These are phyloP conservation scores for Silurus meridionalis DNA, from an alignment of 2,113 vertebrate species.

Conservation along the genomic window DNA sequence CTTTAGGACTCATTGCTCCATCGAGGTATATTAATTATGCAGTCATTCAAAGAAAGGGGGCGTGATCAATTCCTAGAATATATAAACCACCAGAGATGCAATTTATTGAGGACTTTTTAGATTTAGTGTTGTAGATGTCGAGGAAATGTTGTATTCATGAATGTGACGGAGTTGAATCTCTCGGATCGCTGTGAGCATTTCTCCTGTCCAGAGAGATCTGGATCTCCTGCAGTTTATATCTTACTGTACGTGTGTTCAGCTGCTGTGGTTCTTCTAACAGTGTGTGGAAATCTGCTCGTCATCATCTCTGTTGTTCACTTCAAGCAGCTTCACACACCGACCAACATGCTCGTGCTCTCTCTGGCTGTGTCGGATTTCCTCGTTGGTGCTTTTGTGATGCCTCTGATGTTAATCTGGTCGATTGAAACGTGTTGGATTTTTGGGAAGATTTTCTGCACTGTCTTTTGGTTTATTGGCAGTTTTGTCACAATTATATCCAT, in stretches of 20 bases:
- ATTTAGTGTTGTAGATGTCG: background rate
- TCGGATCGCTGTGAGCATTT: background rate
- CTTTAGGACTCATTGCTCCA: no score
- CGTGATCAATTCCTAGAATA: background rate
- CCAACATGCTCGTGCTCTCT: no score
- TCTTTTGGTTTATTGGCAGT: background rate
- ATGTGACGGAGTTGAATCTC: background rate
- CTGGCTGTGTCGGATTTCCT: background rate
- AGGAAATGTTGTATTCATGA: background rate
- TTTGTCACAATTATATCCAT: background rate
- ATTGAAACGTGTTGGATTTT: slow-evolving; percentile 3
- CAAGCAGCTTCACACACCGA: no score
- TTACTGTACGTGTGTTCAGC: no score
- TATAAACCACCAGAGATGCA: background rate
- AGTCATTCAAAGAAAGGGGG: background rate
- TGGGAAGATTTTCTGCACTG: background rate
- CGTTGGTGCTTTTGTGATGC: background rate
- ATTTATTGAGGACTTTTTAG: background rate
- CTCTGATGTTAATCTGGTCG: background rate
- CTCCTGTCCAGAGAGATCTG: background rate
- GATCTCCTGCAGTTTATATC: no score
- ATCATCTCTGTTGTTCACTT: no score
- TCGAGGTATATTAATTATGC: background rate
- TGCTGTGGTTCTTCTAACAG: no score
- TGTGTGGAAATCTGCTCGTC: no score